phyloP scores from a whole-genome alignment of 2,113 vertebrate genomes.

The Malurus melanocephalus region DNA sequence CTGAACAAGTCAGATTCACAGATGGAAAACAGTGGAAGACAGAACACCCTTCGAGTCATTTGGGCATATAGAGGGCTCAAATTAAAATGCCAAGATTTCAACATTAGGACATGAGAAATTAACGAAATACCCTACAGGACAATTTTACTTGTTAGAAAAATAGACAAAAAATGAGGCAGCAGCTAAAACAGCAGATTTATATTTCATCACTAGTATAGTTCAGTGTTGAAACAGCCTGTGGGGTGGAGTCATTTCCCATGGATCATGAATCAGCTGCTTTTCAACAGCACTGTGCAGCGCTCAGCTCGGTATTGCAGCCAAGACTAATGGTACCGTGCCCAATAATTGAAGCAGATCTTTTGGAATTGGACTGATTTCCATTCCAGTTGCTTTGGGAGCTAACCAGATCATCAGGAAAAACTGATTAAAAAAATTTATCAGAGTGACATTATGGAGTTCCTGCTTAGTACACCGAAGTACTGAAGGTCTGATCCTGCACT shows the following conservation, averaged over 20 bases:
- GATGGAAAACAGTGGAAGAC: background rate
- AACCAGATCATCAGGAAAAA: conserved; percentile 48
- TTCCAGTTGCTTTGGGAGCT: conserved; percentile 38
- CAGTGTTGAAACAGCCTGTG: conserved; percentile 47
- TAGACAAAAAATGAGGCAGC: conserved; percentile 44
- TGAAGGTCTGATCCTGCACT: background rate
- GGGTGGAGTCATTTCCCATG: conserved; percentile 41
- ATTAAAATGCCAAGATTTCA: conserved; percentile 16
- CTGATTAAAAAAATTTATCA: background rate
- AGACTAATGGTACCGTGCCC: conserved; percentile 18
- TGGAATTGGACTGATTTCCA: conserved; percentile 39
- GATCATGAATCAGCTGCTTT: conserved; percentile 54
- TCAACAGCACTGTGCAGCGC: background rate
- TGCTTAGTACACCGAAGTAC: background rate
- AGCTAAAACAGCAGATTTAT: conserved; percentile 41
- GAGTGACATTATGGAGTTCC: conserved; percentile 8
- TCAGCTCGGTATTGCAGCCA: conserved; percentile 28
- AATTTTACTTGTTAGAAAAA: conserved; percentile 52
- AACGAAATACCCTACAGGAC: conserved; percentile 54
- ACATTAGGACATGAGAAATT: conserved; percentile 35
- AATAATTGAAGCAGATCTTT: conserved; percentile 38
- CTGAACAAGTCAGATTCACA: background rate
- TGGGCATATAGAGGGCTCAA: background rate
- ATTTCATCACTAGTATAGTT: conserved; percentile 29
- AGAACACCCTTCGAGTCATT: background rate